These are phyloP conservation scores for Noctua janthina DNA, from an alignment of 2,888 invertebrate species.

Conservation along the genomic window DNA sequence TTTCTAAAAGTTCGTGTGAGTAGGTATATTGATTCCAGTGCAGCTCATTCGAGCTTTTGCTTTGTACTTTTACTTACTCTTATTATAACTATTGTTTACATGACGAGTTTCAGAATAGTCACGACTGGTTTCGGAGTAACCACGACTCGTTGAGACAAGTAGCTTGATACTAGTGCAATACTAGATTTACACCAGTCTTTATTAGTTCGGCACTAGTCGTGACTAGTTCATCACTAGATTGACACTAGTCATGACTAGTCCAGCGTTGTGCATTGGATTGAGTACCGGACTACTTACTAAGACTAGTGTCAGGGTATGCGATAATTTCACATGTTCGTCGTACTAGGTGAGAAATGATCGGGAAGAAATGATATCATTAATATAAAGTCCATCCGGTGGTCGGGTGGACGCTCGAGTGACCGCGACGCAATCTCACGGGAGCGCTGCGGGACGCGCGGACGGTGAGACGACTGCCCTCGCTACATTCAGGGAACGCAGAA, in stretches of 20 bases:
- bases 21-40: background rate
- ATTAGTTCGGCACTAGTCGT: background rate
- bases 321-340: background rate
- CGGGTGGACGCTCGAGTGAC: conserved; percentile 21
- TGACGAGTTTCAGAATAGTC: background rate
- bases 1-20: background rate
- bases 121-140: background rate
- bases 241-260: background rate
- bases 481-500: conserved; percentile 4
- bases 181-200: background rate
- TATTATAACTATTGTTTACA: background rate
- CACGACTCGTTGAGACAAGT: background rate
- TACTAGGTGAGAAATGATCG: background rate
- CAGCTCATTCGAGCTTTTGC: background rate
- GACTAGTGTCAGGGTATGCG: background rate
- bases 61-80: background rate
- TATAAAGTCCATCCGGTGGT: conserved; percentile 31
- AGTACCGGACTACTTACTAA: background rate
- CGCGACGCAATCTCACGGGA: conserved; percentile 36
- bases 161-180: background rate
- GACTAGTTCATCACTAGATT: background rate
- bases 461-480: background rate
- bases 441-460: background rate
- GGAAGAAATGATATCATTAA: conserved; percentile 27
- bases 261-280: background rate